Percentiles rank a stretch among this genome's conserved stretches.
Conservation (phyloP, 2,888 invertebrate genomes). For the Bursaphelenchus okinawaensis region DNA sequence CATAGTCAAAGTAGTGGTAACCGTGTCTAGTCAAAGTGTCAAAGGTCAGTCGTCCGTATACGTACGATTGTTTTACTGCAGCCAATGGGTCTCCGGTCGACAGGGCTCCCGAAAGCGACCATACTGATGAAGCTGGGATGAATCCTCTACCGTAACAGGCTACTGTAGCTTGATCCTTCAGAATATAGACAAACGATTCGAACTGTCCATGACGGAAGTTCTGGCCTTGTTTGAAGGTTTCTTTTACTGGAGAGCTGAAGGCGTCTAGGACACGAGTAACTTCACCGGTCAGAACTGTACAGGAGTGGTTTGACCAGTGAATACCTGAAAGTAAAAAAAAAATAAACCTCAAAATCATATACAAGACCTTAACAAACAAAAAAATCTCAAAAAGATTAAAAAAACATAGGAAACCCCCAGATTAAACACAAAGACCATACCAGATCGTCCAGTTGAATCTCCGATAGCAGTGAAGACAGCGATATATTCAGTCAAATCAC, state of each 20-base stretch:
- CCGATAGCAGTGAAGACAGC: constrained; percentile 41
- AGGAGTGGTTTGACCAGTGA: constrained; percentile 55
- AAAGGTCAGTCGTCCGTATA: constrained; percentile 24
- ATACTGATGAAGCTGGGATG: constrained; percentile 31
- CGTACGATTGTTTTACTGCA: constrained; percentile 26
- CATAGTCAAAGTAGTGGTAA: constrained; percentile 32
- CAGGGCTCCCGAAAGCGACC: constrained; percentile 23
- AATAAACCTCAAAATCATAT: neutral
- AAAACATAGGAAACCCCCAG: neutral
- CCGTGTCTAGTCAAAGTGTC: constrained; percentile 23
- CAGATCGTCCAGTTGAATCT: constrained; percentile 42
- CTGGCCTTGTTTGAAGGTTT: constrained; percentile 42
- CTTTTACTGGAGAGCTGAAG: constrained; percentile 25
- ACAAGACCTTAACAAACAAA: neutral
- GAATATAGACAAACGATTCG: constrained; percentile 45
- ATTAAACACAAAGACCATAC: constrained; percentile 15
- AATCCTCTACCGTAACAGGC: constrained; percentile 53
- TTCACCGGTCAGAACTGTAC: constrained; percentile 54
- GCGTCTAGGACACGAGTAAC: constrained; percentile 36
- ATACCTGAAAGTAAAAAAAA: constrained; percentile 34
- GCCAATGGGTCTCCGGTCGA: constrained; percentile 38
- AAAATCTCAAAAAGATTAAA: too few species aligned
- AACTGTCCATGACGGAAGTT: constrained; percentile 55
- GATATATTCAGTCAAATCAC: constrained; percentile 47
- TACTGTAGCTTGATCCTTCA: constrained; percentile 40